Evolutionary conservation across 2,888 invertebrate species (phyloP), one percentile per base, ranked within the genome.

Genomic region (Drosophila paranaensis): DNA sequence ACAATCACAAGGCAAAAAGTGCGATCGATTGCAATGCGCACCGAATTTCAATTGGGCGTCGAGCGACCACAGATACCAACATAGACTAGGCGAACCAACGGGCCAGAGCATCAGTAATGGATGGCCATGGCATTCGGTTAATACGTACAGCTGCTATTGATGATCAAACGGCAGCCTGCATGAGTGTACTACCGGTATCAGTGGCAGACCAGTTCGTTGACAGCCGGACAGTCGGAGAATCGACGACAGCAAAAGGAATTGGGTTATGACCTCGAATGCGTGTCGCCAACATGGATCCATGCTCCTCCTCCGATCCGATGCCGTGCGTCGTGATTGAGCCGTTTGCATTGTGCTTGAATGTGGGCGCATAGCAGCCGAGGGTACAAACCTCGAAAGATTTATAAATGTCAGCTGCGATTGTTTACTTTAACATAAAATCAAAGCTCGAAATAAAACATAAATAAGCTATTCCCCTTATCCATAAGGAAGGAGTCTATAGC

Each of bases 251-350:
- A 66, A 39, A 83, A 87, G 90, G 87, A 90, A 90, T 82, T 90
- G 88, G 90, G 90, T 90, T 90, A 90, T 82, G 90, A 90, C 90
- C 90, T 90, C 90, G 75, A 90, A 90, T 88, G 89, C 90, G 90
- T 89, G 88, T 81, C 81, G 80, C 82, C 78, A 81, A 43, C 65
- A 54, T 45, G 57, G 65, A 54, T 53, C 35, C 55, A 48, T 27
- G 42, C 51, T 62, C 51, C 54, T 60, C 58, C 40, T 37, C 20
- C 51, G 6, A 27, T 16, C 11, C 54, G 14, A 40, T 40, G 65
- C 16, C 63, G 53, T 68, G 71, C 74, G 60, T 82, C 74, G 62
- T 82, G 85, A 82, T 82, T 82, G 62, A 84, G 82, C 65, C 82
- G 74, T 82, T 84, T 70, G 33, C 51, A 61, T 72, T 76, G 68